Evolutionary conservation across 1,140 invertebrate species (phyloP).

Genomic region (Linepithema humile): DNA sequence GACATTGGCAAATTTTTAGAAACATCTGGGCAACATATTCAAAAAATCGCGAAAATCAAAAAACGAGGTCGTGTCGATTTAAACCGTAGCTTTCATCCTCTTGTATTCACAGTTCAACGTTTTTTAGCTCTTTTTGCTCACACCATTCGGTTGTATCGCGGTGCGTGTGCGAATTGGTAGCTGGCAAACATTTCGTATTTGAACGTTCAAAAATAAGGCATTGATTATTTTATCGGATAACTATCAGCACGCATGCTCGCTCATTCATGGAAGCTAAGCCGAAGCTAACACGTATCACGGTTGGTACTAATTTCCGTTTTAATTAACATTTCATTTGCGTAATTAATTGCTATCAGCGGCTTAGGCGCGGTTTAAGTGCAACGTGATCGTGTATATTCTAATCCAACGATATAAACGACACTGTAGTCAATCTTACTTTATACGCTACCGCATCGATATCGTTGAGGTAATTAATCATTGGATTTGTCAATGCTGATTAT

Average conservation of each 20-base stretch:
- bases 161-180: not conserved
- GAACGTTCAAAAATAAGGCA: not conserved
- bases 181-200: slow-evolving; percentile 7
- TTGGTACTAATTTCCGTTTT: slow-evolving; percentile 67
- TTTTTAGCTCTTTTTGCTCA: slow-evolving; percentile 10
- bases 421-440: slow-evolving; percentile 14
- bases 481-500: slow-evolving; percentile 30
- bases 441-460: not conserved
- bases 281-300: slow-evolving; percentile 52
- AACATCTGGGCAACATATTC: slow-evolving; percentile 13
- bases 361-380: slow-evolving; percentile 22
- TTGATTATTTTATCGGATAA: slow-evolving; percentile 6
- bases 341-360: slow-evolving; percentile 63
- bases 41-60: slow-evolving; percentile 8
- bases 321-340: slow-evolving; percentile 68
- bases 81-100: slow-evolving; percentile 32
- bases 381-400: not conserved
- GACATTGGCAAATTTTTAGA: slow-evolving; percentile 28
- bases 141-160: not conserved
- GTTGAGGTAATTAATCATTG: slow-evolving; percentile 47
- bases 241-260: not conserved
- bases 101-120: slow-evolving; percentile 18
- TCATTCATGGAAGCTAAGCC: slow-evolving; percentile 5
- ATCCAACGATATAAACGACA: slow-evolving; percentile 30
- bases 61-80: slow-evolving; percentile 24